Conservation (phyloP, 2,113 vertebrate species). For the Tretioscincus oriximinensis region DNA sequence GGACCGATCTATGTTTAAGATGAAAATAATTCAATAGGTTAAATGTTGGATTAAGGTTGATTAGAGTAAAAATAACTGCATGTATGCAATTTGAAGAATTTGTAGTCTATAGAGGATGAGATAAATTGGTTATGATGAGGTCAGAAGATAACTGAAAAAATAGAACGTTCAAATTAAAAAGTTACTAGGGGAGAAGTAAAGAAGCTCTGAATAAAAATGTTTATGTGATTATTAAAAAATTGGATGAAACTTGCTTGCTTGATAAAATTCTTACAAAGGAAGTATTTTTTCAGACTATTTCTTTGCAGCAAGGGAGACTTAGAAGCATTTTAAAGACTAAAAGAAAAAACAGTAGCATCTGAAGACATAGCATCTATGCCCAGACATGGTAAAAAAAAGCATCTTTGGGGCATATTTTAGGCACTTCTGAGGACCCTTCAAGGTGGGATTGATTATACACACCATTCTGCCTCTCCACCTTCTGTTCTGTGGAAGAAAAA, state of each 20-base stretch:
- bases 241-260: not conserved
- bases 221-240: not conserved
- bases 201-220: not conserved
- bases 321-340: too few species aligned
- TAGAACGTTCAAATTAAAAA: not conserved
- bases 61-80: slow-evolving; percentile 27
- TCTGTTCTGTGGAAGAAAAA: too few species aligned
- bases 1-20: slow-evolving; percentile 3
- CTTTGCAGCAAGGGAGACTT: too few species aligned
- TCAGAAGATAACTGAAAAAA: not conserved
- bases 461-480: too few species aligned
- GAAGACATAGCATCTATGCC: too few species aligned
- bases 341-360: not conserved
- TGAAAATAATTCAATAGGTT: slow-evolving; percentile 30
- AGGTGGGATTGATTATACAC: too few species aligned
- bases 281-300: too few species aligned
- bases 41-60: slow-evolving; percentile 33
- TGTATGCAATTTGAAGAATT: slow-evolving; percentile 35
- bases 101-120: slow-evolving; percentile 29
- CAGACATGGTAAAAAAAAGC: too few species aligned
- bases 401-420: too few species aligned
- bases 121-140: slow-evolving; percentile 21
- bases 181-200: slow-evolving; percentile 10
- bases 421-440: too few species aligned
- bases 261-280: not conserved